These are phyloP conservation scores for Coregonus ussuriensis DNA, from an alignment of 2,797 vertebrate genomes.

Conservation along the genomic window DNA sequence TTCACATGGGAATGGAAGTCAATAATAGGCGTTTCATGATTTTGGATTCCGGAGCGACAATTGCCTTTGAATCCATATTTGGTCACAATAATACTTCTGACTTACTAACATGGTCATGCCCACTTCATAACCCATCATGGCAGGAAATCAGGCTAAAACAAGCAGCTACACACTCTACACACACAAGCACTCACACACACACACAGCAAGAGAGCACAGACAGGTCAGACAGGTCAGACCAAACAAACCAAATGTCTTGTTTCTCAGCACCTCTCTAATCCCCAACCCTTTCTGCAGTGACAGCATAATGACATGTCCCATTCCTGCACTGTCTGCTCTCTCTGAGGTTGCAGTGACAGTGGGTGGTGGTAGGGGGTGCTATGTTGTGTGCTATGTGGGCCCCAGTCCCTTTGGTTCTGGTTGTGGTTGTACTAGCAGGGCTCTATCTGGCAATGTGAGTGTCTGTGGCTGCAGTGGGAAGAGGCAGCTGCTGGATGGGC, in stretches of 20 bases:
- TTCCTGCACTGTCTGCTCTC: neutral
- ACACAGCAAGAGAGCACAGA: slow-evolving; percentile 74
- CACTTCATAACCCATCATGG: neutral
- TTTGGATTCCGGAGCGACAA: neutral
- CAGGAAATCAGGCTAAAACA: neutral
- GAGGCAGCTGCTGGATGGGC: slow-evolving; percentile 77
- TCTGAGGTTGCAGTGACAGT: slow-evolving; percentile 56
- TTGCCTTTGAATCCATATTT: slow-evolving; percentile 1
- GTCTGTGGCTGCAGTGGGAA: slow-evolving; percentile 71
- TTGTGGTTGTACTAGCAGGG: neutral
- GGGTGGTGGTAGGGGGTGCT: slow-evolving; percentile 62
- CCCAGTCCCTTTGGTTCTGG: slow-evolving; percentile 10
- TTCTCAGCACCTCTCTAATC: neutral
- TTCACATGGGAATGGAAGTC: neutral
- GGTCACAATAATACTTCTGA: neutral
- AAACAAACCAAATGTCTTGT: slow-evolving; percentile 44
- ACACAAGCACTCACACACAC: slow-evolving; percentile 18
- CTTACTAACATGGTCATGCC: neutral
- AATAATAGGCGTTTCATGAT: neutral
- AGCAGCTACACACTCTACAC: neutral
- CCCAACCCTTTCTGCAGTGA: slow-evolving; percentile 3
- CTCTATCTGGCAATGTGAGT: slow-evolving; percentile 17
- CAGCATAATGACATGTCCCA: neutral
- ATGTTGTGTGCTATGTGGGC: slow-evolving; percentile 57
- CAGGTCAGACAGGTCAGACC: slow-evolving; percentile 76